Conservation (phyloP, 2,113 vertebrate genomes). For the Pipra filicauda region DNA sequence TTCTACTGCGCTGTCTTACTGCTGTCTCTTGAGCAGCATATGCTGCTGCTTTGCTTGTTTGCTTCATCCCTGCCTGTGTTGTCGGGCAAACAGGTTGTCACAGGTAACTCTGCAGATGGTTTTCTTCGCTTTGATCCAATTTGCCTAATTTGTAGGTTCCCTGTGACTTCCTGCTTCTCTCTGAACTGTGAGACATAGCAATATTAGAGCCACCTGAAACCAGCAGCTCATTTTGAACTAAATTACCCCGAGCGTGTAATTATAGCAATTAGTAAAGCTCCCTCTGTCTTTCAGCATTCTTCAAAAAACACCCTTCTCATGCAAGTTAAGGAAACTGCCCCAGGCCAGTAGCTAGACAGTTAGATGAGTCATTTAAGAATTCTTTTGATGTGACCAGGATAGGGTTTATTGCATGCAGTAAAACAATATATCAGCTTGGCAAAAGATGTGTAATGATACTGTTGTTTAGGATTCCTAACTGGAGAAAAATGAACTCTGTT, state of each 20-base stretch:
- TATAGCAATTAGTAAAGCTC: conserved; percentile 23
- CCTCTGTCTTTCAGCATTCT: conserved; percentile 1
- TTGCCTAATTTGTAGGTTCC: conserved; percentile 10
- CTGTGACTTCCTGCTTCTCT: not conserved
- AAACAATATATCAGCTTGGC: not conserved
- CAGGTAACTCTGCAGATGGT: conserved; percentile 52
- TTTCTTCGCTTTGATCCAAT: conserved; percentile 9
- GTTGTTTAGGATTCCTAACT: not conserved
- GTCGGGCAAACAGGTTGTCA: conserved; percentile 63
- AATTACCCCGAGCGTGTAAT: conserved; percentile 8
- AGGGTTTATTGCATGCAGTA: not conserved
- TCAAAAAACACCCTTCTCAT: not conserved
- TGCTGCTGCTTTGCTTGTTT: conserved; percentile 51
- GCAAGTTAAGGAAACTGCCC: not conserved
- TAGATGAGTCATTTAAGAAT: not conserved
- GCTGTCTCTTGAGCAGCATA: conserved; percentile 61
- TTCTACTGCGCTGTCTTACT: conserved; percentile 1
- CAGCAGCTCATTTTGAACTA: conserved; percentile 6
- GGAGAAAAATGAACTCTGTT: not conserved
- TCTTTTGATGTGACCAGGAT: not conserved
- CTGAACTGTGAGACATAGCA: not conserved
- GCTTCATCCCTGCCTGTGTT: not conserved
- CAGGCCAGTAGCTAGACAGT: not conserved
- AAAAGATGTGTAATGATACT: not conserved
- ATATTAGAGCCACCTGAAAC: not conserved